Base-by-base conservation (phyloP, 2,797 vertebrate species). In the Scolopax bukidnonensis region DNA sequence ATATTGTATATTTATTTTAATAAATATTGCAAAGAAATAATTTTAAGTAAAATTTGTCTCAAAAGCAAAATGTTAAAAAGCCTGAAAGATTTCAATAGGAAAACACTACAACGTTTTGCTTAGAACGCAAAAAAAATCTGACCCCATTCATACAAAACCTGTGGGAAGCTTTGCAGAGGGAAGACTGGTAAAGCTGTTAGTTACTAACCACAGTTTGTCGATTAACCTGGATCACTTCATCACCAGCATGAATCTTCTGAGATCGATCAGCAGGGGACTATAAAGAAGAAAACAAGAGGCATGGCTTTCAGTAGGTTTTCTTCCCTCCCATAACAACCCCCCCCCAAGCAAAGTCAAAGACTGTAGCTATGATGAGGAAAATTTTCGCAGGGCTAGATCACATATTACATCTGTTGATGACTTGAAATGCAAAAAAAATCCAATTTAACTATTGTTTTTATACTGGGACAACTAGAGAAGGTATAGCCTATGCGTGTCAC, bases 141-240 rank as follows among this genome's bases (percentile, higher is more conserved):
- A 64, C 10, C 5, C 24, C 47, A 45, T 32, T 47, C n/a, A 33
- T 36, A 36, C 40, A 84, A 77, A 69, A 51, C 12, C n/a, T 21
- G 13, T 8, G 27, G 43, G 27, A 28, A 60, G 16, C 36, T 38
- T 53, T 16, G 10, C 43, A 64, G 41, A 38, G 32, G 19, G 45
- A 50, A 89, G 18, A 25, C 6, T 24, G 25, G 43, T 16, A 85
- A 33, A 1, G 41, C 61, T 78, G 21, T 43, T 33, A 27, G 40
- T 71, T 61, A 95, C 99, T 99, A 95, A 99, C 99, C 99, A 99
- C 99, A 1, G 99, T 99, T 91, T 99, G 99, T 9, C 47, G 96
- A 97, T 99, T 99, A 96, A 99, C 99, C 95, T 99, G 99, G 53
- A 99, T 98, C 79, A 99, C 99, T 94, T 99, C 99, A 59, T 99